phyloP scores from a whole-genome alignment of 2,113 vertebrate species.

The Junco hyemalis region DNA sequence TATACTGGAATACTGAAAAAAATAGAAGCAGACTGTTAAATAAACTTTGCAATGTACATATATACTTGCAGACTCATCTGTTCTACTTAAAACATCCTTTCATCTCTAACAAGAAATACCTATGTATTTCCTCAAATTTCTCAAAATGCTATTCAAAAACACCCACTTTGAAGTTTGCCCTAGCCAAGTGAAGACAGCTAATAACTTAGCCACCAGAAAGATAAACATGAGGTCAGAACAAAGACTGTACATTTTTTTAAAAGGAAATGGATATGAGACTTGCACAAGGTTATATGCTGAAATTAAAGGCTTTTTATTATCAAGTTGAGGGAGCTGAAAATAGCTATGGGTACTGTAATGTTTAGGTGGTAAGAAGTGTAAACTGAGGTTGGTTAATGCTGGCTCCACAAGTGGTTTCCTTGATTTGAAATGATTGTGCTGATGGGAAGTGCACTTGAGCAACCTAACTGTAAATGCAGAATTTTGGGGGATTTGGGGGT shows the following conservation, averaged over 20 bases:
- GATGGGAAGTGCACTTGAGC: constrained; percentile 32
- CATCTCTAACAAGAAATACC: constrained; percentile 49
- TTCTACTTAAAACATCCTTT: constrained; percentile 61
- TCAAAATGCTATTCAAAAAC: constrained; percentile 33
- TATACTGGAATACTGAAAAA: constrained; percentile 23
- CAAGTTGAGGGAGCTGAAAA: background rate
- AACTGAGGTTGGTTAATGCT: constrained; percentile 27
- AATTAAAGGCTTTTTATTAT: constrained; percentile 40
- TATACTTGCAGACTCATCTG: constrained; percentile 7
- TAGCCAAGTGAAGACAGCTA: constrained; percentile 50
- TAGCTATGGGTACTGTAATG: background rate
- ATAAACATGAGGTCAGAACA: constrained; percentile 57
- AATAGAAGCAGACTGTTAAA: constrained; percentile 23
- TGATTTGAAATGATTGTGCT: constrained; percentile 18
- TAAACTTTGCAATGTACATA: constrained; percentile 40
- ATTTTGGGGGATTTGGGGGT: background rate
- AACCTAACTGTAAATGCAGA: constrained; percentile 25
- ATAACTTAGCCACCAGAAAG: constrained; percentile 58
- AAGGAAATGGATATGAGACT: background rate
- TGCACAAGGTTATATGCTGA: background rate
- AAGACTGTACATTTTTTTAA: constrained; percentile 10
- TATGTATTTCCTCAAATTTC: constrained; percentile 43
- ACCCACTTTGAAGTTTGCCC: constrained; percentile 43
- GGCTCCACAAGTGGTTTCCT: constrained; percentile 15
- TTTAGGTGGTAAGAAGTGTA: constrained; percentile 23